Evolutionary conservation across 2,888 invertebrate genomes (phyloP).

Genomic region (Poecilus cupreus): DNA sequence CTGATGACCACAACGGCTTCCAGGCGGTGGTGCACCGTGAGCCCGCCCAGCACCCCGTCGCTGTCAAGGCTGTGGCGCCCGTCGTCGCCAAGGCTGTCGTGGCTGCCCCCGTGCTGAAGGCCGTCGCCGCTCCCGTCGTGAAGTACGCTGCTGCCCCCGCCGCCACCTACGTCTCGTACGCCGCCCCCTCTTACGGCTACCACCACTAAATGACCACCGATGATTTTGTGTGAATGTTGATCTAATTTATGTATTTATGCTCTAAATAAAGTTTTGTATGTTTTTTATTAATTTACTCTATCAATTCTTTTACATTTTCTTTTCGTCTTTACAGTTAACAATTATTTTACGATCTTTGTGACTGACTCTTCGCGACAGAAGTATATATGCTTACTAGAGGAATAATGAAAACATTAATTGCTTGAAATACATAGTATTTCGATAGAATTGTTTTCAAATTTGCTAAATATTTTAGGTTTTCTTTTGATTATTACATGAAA

Average conservation of each 20-base stretch:
- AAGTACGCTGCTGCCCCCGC: conserved; percentile 63
- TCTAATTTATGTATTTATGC: conserved; percentile 7
- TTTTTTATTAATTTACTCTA: neutral
- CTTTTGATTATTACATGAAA: no score
- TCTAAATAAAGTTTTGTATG: neutral
- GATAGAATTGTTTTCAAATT: no score
- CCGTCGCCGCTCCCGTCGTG: neutral
- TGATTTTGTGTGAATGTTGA: conserved; percentile 10
- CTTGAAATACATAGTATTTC: no score
- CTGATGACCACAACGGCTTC: conserved; percentile 71
- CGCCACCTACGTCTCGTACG: conserved; percentile 64
- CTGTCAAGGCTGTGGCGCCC: conserved; percentile 65
- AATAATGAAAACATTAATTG: no score
- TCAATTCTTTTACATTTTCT: neutral
- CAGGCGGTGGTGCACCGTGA: conserved; percentile 69
- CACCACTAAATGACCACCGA: conserved; percentile 3
- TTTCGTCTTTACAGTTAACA: neutral
- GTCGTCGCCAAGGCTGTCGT: conserved; percentile 51
- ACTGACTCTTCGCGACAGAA: no score
- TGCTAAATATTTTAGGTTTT: no score
- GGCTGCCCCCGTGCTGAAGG: conserved; percentile 32
- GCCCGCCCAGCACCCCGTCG: conserved; percentile 66
- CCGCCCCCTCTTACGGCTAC: conserved; percentile 61
- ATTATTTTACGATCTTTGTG: no score
- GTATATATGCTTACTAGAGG: no score